Conservation (phyloP, 2,113 vertebrate genomes). For the Jacana jacana region DNA sequence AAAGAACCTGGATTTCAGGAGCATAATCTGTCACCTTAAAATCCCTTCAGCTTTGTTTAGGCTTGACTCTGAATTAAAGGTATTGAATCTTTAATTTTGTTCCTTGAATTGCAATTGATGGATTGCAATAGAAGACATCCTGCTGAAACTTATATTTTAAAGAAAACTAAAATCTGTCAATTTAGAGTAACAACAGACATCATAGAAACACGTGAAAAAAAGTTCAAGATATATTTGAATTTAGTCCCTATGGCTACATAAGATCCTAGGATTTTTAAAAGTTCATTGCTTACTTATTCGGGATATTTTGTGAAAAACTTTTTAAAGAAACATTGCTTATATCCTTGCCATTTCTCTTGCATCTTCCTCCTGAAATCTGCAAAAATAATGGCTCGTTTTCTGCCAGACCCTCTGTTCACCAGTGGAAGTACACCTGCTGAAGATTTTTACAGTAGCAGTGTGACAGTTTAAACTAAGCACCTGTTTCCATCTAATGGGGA, state of each 20-base stretch:
- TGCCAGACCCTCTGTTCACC: neutral
- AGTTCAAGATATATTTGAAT: neutral
- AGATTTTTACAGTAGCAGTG: neutral
- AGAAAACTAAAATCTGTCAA: neutral
- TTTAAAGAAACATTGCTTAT: neutral
- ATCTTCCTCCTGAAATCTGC: neutral
- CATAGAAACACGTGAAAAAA: neutral
- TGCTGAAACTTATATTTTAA: neutral
- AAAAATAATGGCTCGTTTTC: neutral
- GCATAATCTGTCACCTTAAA: neutral
- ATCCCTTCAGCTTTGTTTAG: neutral
- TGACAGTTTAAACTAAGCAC: constrained; percentile 2
- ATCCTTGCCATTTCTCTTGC: neutral
- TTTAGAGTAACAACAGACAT: neutral
- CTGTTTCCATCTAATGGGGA: neutral
- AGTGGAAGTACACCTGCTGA: accelerated
- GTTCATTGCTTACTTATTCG: neutral
- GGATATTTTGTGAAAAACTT: neutral
- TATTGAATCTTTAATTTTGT: too few relatives aligned
- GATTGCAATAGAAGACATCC: neutral
- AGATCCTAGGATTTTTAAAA: neutral
- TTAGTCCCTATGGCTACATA: neutral
- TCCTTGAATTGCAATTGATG: too few relatives aligned
- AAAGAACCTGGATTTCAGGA: neutral
- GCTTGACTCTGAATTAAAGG: neutral